A percentile compares a stretch with the other conserved stretches of the same genome.
These are phyloP conservation scores for Leuciscus waleckii DNA, from an alignment of 2,797 vertebrate genomes.

Conservation along the genomic window DNA sequence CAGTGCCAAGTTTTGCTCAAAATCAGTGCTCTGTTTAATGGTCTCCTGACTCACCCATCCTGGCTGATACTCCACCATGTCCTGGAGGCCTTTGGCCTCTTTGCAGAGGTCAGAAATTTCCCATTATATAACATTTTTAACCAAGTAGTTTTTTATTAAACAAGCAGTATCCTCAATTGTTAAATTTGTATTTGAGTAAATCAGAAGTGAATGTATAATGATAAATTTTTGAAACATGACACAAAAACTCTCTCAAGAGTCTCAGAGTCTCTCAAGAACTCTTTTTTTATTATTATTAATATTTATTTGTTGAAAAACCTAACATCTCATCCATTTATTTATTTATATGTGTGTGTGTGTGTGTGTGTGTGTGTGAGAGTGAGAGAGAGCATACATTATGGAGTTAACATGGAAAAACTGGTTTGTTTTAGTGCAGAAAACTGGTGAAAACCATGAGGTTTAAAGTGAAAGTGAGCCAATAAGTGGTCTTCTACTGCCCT, in stretches of 20 bases:
- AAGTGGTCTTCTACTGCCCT: too few species aligned
- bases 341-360: neutral
- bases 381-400: too few species aligned
- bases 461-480: too few species aligned
- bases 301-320: neutral
- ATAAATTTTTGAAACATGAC: neutral
- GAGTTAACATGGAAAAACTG: too few species aligned
- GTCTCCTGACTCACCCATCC: conserved; percentile 77
- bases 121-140: neutral
- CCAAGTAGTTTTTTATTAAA: neutral
- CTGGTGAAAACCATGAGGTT: too few species aligned
- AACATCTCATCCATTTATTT: neutral
- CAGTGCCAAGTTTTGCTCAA: conserved; percentile 85
- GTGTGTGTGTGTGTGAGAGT: too few species aligned
- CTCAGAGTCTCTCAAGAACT: neutral
- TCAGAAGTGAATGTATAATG: neutral
- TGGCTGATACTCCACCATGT: conserved; percentile 90
- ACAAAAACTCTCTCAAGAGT: neutral
- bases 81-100: conserved; percentile 88
- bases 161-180: neutral
- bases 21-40: conserved; percentile 82
- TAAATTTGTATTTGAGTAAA: neutral
- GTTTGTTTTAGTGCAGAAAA: too few species aligned
- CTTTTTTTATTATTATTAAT: neutral
- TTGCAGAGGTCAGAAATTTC: conserved; percentile 85